Evolutionary conservation across 2,797 vertebrate genomes (phyloP).

Genomic region (Lithobates pipiens): DNA sequence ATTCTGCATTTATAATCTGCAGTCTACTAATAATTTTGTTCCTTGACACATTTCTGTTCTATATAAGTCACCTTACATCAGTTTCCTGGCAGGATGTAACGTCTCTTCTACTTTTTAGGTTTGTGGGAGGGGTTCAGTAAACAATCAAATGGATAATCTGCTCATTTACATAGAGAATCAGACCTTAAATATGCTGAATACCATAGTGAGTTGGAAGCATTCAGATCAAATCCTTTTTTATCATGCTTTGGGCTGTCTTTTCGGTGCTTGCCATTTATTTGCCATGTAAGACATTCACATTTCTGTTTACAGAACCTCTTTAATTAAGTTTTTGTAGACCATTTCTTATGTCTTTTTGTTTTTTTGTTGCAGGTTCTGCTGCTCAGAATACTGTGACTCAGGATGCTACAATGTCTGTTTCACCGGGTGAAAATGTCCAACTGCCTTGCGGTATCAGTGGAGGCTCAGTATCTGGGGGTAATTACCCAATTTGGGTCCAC

Average conservation of each 20-base stretch:
- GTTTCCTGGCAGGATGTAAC: no score
- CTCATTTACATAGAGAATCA: background rate
- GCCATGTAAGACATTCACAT: constrained; percentile 7
- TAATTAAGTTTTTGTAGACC: no score
- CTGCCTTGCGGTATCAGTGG: constrained; percentile 16
- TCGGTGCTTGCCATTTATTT: background rate
- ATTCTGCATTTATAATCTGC: no score
- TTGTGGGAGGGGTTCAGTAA: background rate
- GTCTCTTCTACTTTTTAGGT: background rate
- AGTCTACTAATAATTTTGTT: no score
- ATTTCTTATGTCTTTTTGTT: no score
- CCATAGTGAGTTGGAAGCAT: background rate
- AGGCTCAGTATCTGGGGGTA: background rate
- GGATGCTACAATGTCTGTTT: background rate
- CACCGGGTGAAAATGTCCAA: background rate
- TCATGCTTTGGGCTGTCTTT: constrained; percentile 30
- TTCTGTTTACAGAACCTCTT: background rate
- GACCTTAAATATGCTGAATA: background rate
- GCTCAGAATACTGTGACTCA: constrained; percentile 37
- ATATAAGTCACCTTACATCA: no score
- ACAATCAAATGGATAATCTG: background rate
- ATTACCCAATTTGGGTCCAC: constrained; percentile 1
- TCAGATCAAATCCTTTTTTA: background rate
- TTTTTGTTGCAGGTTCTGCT: constrained; percentile 3
- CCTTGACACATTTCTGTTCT: no score